Base-by-base conservation (phyloP, 2,888 invertebrate species). In the Microchrysa polita region DNA sequence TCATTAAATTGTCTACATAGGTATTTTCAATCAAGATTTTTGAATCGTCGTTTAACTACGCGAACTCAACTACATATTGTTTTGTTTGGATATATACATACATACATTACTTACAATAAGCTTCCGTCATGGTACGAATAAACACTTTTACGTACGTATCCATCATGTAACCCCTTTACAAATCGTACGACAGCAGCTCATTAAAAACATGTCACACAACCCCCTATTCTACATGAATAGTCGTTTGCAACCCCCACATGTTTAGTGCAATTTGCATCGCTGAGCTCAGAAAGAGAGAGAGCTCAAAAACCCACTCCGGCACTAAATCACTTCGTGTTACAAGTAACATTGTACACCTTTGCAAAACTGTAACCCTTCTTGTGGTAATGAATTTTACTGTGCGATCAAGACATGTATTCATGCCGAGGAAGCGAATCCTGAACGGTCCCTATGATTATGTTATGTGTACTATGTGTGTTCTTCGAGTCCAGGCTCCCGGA, bases 331-430 rank as follows among this genome's bases (percentile, higher is more conserved):
- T 69, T 40, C 27, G 7, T 40, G 57, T 69, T 69, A 69, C 69
- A 69, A 69, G 69, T 69, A 69, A 69, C 69, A 69, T 57, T 40
- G 55, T n/a, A n/a, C 69, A 69, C 69, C 69, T 69, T 69, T 34
- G 55, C 57, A 69, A 69, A 57, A 57, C 48, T 69, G 23, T 44
- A 69, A n/a, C 57, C 27, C 27, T n/a, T 55, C 57, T 40, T 69
- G 42, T 57, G 55, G 55, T 69, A 57, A 55, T 69, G 57, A 69
- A 69, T 55, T 69, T 55, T 57, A 27, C 34, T 55, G n/a, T n/a
- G 55, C 42, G 22, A 52, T 42, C 69, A 69, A 57, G 69, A 40
- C 65, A 40, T 69, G 40, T 42, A 40, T 69, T 69, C 55, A 40
- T 16, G n/a, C n/a, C n/a, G n/a, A n/a, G n/a, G n/a, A n/a, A n/a